phyloP scores from a whole-genome alignment of 2,888 invertebrate genomes.

The Eupithecia subfuscata region DNA sequence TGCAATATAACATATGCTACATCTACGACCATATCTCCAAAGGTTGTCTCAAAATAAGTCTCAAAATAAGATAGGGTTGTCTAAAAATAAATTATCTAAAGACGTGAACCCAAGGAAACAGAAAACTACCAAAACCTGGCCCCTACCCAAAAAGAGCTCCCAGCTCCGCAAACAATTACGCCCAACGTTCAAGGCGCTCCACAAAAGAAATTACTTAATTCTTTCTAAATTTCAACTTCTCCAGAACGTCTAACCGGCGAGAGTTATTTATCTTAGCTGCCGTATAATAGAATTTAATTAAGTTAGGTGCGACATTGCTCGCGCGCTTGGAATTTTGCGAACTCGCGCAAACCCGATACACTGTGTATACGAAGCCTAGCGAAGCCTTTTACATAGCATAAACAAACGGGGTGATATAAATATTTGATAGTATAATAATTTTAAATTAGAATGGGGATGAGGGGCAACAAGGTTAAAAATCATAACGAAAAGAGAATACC shows the following conservation, averaged over 20 bases:
- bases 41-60: not conserved
- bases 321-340: conserved; percentile 72
- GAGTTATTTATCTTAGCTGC: conserved; percentile 80
- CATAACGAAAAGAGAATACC: not conserved
- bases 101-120: conserved; percentile 8
- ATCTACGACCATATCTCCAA: not conserved
- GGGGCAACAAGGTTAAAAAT: not conserved
- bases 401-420: conserved; percentile 34
- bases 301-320: conserved; percentile 78
- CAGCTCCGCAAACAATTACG: conserved; percentile 54
- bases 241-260: conserved; percentile 60
- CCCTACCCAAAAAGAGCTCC: conserved; percentile 43
- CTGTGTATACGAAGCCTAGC: not conserved
- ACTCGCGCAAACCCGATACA: conserved; percentile 59
- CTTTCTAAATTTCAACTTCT: conserved; percentile 73
- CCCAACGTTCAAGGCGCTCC: conserved; percentile 52
- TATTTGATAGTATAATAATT: not conserved
- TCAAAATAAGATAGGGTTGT: not conserved
- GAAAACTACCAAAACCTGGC: conserved; percentile 19
- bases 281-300: conserved; percentile 83
- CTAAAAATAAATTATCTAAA: not conserved
- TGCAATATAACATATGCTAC: no score
- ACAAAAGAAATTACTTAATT: conserved; percentile 76
- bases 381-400: conserved; percentile 40
- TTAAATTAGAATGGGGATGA: not conserved